Base-by-base conservation (phyloP, 2,888 invertebrate genomes). In the Trissolcus japonicus region DNA sequence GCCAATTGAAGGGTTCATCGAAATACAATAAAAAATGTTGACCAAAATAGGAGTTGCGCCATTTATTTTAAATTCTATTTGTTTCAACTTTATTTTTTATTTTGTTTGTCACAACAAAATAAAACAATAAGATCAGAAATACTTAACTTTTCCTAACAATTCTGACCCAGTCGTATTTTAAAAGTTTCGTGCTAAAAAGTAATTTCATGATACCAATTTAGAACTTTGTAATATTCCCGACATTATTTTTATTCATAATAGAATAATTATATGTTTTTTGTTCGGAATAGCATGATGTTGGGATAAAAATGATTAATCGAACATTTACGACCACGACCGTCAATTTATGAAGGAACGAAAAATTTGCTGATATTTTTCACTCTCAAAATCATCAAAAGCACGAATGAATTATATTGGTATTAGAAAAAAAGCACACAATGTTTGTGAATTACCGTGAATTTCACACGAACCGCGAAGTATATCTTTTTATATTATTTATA, bases 261-360 rank as follows among this genome's bases (percentile, higher is more conserved):
- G 40, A 35, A 48, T 51, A 51, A 61, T 61, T 61, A 51, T 29
- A 61, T 46, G 21, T 17, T 19, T 16, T 41, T 61, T 51, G 6
- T n/a, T 13, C 17, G 35, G 41, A 0, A 2, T 21, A 19, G 40
- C n/a, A 35, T 48, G 60, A 60, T 60, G 50, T 48, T 29, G 16
- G 41, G 61, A 61, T 61, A 61, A 61, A 61, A 61, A 61, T 61
- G 35, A 61, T 61, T 61, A 51, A 40, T 7, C 17, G 19, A 61
- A 40, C 61, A 29, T 50, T 61, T 40, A 51, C 25, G 40, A 14
- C 7, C 40, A 17, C 48, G n/a, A 19, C 40, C n/a, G 51, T 61
- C 50, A 51, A 61, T 61, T 50, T 51, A 19, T 51, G 51, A 51
- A 13, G 51, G 14, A 61, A 61, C 17, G 40, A 61, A 61, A 61